These are phyloP conservation scores for Oscheius sp. DNA, from an alignment of 1,140 invertebrate genomes.

Conservation along the genomic window DNA sequence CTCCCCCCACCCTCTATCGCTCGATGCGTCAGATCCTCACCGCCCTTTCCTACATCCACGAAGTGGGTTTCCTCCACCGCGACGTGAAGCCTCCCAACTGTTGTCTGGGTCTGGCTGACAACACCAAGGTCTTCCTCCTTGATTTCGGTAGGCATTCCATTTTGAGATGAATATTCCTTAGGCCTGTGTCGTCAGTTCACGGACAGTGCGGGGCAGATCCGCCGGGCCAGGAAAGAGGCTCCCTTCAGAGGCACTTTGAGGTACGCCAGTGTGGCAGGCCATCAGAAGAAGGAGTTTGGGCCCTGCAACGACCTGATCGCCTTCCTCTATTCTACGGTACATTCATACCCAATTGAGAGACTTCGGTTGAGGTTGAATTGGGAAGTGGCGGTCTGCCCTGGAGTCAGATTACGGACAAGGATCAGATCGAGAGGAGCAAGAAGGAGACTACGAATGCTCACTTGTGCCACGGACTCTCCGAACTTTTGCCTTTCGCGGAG, in stretches of 20 bases:
- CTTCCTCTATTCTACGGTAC: conserved; percentile 1
- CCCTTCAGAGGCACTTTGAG: background rate
- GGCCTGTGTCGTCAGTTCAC: background rate
- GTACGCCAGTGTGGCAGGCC: background rate
- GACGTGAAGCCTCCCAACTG: conserved; percentile 41
- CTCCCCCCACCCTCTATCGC: background rate
- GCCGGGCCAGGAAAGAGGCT: background rate
- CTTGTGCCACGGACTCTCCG: background rate
- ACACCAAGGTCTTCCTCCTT: conserved; percentile 34
- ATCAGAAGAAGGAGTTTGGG: background rate
- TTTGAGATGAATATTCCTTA: background rate
- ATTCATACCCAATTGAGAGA: too few relatives aligned
- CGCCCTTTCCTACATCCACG: background rate
- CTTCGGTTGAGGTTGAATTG: too few relatives aligned
- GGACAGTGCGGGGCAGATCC: background rate
- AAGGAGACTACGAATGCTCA: background rate
- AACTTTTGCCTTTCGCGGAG: background rate
- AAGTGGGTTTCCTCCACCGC: background rate
- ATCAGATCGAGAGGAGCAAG: background rate
- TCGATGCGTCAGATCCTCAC: background rate
- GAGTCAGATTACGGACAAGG: background rate
- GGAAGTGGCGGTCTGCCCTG: background rate
- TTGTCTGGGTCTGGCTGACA: conserved; percentile 29
- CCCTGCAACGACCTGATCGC: background rate
- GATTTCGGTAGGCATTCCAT: conserved; percentile 13